Evolutionary conservation across 2,888 invertebrate species (phyloP).

Genomic region (Melanotus villosus): DNA sequence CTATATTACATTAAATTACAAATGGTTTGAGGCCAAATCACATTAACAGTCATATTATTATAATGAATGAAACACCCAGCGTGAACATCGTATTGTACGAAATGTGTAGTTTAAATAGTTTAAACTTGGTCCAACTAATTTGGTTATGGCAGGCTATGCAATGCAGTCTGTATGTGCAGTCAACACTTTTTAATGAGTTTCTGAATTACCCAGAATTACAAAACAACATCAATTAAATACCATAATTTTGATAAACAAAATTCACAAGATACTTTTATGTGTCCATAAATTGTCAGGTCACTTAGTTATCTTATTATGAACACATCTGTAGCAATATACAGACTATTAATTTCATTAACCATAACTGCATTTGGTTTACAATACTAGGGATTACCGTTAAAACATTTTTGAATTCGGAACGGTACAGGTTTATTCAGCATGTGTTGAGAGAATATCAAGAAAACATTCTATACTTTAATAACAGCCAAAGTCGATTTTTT

Average conservation of each 20-base stretch:
- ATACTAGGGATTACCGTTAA: too few species aligned
- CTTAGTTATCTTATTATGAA: too few species aligned
- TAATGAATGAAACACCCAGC: slow-evolving; percentile 41
- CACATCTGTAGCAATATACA: too few species aligned
- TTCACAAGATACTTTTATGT: background rate
- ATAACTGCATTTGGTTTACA: too few species aligned
- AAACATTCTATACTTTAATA: background rate
- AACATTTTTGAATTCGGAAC: too few species aligned
- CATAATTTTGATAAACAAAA: background rate
- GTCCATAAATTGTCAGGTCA: too few species aligned
- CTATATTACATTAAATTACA: slow-evolving; percentile 65
- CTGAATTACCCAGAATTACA: slow-evolving; percentile 57
- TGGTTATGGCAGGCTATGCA: slow-evolving; percentile 62
- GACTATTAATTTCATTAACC: too few species aligned
- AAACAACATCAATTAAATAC: slow-evolving; percentile 7
- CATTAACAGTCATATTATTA: slow-evolving; percentile 60
- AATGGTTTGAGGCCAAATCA: slow-evolving; percentile 65
- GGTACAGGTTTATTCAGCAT: too few species aligned
- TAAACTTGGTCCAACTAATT: slow-evolving; percentile 64
- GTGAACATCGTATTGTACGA: slow-evolving; percentile 57
- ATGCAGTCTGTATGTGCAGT: slow-evolving; percentile 59
- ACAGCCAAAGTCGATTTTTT: background rate
- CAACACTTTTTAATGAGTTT: slow-evolving; percentile 60
- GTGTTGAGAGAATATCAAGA: background rate
- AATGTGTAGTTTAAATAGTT: slow-evolving; percentile 57